phyloP scores from a whole-genome alignment of 1,140 invertebrate genomes.

The Anastatus disparis region DNA sequence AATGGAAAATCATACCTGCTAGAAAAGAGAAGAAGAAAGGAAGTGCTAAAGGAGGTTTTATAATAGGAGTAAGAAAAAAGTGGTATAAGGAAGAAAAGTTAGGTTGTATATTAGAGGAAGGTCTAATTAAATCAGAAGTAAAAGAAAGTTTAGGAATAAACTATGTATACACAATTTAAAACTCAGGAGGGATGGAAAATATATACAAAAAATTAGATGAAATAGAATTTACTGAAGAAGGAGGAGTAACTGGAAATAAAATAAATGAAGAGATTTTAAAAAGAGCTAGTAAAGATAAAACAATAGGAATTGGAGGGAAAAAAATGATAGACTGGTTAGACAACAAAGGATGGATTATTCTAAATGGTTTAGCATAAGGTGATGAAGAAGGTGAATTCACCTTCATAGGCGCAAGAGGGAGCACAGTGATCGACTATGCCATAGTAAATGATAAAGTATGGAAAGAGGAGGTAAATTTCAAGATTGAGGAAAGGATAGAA shows the following conservation, averaged over 20 bases:
- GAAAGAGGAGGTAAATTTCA: background rate
- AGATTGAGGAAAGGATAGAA: conserved; percentile 2
- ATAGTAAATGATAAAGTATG: background rate
- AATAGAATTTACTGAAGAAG: background rate
- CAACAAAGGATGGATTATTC: too few species aligned
- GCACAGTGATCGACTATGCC: background rate
- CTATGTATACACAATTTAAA: conserved; percentile 1
- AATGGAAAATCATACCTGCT: too few species aligned
- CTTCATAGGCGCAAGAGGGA: background rate
- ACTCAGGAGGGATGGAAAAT: background rate
- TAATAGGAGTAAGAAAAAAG: too few species aligned
- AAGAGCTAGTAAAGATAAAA: conserved; percentile 20
- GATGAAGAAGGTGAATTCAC: background rate
- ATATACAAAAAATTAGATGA: background rate
- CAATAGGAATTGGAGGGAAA: background rate
- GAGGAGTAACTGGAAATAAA: background rate
- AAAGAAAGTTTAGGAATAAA: background rate
- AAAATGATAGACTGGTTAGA: too few species aligned
- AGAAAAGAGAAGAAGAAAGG: too few species aligned
- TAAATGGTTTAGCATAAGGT: background rate
- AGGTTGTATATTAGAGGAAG: background rate
- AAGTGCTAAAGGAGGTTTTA: too few species aligned
- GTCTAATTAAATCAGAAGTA: background rate
- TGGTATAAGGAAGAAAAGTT: too few species aligned
- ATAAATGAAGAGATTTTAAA: background rate